Evolutionary conservation across 2,888 invertebrate species (phyloP).

Genomic region (Ischnura elegans): DNA sequence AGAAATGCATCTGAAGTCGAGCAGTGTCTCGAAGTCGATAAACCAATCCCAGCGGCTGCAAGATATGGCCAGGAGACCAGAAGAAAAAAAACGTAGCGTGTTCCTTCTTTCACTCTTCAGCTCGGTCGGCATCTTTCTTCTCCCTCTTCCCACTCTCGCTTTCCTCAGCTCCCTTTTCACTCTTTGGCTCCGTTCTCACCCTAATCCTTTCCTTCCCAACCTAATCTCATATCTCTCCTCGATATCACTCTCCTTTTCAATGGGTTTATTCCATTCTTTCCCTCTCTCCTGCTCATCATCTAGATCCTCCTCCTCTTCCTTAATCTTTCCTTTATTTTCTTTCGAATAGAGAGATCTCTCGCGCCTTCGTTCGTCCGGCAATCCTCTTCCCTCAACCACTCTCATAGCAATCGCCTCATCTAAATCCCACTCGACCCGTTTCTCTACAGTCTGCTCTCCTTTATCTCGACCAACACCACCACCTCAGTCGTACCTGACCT

Average conservation of each 20-base stretch:
- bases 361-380: not conserved
- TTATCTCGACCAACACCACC: not conserved
- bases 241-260: constrained; percentile 18
- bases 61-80: not conserved
- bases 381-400: not conserved
- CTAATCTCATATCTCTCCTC: constrained; percentile 31
- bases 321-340: not conserved
- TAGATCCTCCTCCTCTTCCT: not conserved
- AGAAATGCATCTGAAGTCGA: not conserved
- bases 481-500: no score
- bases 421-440: not conserved
- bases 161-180: not conserved
- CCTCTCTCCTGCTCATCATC: not conserved
- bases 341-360: not conserved
- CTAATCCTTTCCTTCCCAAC: not conserved
- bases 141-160: not conserved
- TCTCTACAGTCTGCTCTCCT: not conserved
- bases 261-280: constrained; percentile 8
- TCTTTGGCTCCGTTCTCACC: not conserved
- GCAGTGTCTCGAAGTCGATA: not conserved
- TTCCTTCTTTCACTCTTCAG: not conserved
- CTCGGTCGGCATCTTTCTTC: not conserved
- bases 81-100: not conserved
- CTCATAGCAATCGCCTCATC: not conserved
- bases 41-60: not conserved